phyloP scores from a whole-genome alignment of 37 sponge, comb jelly and placozoan species.

The Halisarca cf. caerulea region DNA sequence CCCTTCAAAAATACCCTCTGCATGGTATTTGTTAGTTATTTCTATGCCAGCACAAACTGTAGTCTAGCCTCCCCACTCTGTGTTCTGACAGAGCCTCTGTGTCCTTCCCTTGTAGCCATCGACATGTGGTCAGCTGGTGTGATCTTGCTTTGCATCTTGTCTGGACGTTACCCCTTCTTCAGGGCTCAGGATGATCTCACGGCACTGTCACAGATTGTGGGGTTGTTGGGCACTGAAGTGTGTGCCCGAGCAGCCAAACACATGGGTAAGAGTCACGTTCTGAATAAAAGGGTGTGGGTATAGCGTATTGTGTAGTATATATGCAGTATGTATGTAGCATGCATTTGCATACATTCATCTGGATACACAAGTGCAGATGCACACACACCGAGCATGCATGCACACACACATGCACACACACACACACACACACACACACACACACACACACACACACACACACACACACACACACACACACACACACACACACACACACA shows the following conservation, averaged over 20 bases:
- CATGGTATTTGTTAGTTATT: too few relatives aligned
- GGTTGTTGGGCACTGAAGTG: slow-evolving; percentile 43
- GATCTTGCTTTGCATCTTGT: slow-evolving; percentile 86
- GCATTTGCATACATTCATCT: not conserved
- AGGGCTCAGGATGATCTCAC: slow-evolving; percentile 91
- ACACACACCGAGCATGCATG: too few relatives aligned
- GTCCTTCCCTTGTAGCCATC: slow-evolving; percentile 35
- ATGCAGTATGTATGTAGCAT: too few relatives aligned
- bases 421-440: too few relatives aligned
- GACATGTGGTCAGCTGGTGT: slow-evolving; percentile 92
- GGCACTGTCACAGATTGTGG: slow-evolving; percentile 81
- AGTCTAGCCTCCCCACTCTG: not conserved
- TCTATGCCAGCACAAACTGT: not conserved
- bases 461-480: slow-evolving; percentile 25
- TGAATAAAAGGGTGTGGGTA: not conserved
- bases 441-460: slow-evolving; percentile 12
- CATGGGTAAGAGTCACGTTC: slow-evolving; percentile 29
- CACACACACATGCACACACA: too few relatives aligned
- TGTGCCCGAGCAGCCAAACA: slow-evolving; percentile 42
- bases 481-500: slow-evolving; percentile 25
- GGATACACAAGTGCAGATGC: not conserved
- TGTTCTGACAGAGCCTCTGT: too few relatives aligned
- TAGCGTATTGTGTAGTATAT: not conserved
- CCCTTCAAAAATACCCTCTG: too few relatives aligned
- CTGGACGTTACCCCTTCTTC: slow-evolving; percentile 95